These are phyloP conservation scores for Chironomus tentans DNA, from an alignment of 2,888 invertebrate genomes.

Conservation along the genomic window DNA sequence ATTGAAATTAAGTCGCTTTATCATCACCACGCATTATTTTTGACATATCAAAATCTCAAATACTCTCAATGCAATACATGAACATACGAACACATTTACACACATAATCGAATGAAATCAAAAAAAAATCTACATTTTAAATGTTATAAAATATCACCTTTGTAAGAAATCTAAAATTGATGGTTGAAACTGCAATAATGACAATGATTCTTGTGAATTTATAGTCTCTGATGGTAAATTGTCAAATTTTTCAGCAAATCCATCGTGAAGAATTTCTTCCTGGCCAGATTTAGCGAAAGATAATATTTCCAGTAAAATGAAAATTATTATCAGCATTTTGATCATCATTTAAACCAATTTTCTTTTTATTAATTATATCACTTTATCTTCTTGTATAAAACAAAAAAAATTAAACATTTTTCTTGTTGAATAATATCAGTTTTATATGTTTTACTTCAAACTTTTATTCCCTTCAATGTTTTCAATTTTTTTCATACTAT, in stretches of 20 bases:
- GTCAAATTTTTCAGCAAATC: background rate
- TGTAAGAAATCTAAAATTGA: constrained; percentile 43
- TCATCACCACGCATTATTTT: background rate
- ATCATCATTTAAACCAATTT: background rate
- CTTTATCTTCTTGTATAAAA: background rate
- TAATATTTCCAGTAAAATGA: constrained; percentile 15
- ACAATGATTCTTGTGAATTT: constrained; percentile 5
- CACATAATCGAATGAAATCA: background rate
- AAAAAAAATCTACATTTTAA: background rate
- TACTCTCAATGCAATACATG: background rate
- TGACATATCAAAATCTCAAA: too few relatives aligned
- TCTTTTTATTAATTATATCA: background rate
- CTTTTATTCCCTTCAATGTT: background rate
- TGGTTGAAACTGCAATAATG: constrained; percentile 42
- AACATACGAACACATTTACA: background rate
- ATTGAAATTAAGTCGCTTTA: background rate
- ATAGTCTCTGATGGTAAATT: constrained; percentile 5
- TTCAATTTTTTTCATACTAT: background rate
- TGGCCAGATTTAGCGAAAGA: constrained; percentile 20
- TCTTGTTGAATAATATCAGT: background rate
- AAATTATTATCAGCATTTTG: constrained; percentile 15
- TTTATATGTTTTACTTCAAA: background rate
- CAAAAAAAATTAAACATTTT: background rate
- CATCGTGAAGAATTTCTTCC: constrained; percentile 5
- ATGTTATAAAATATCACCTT: background rate